Conservation (phyloP, 2,797 vertebrate genomes). For the Gobionotothen gibberifrons region DNA sequence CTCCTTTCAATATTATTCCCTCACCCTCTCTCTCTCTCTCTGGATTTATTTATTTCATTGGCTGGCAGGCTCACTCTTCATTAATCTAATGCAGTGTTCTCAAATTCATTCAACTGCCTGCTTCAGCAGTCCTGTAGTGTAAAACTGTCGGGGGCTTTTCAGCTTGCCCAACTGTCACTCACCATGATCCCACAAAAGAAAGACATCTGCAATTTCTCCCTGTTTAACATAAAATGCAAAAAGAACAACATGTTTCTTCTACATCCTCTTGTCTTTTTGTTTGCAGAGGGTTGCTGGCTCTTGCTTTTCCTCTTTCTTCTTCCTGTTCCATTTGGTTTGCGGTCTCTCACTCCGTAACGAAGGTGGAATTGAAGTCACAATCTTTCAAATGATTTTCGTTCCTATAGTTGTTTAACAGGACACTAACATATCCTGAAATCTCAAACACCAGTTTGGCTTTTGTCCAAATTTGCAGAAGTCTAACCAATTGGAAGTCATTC, state of each 20-base stretch:
- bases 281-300: constrained; percentile 19
- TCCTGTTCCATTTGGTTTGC: constrained; percentile 4
- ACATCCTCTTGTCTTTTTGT: constrained; percentile 10
- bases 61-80: constrained; percentile 59
- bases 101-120: constrained; percentile 54
- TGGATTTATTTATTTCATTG: constrained; percentile 45
- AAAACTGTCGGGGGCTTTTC: constrained; percentile 50
- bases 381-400: constrained; percentile 27
- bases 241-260: constrained; percentile 24
- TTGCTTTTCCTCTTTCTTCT: constrained; percentile 5
- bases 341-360: constrained; percentile 41
- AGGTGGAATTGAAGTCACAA: constrained; percentile 38
- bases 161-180: constrained; percentile 63
- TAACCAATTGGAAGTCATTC: constrained; percentile 35
- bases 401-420: constrained; percentile 36
- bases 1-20: constrained; percentile 48
- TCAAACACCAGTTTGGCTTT: constrained; percentile 22
- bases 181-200: constrained; percentile 43
- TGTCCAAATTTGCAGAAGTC: constrained; percentile 28
- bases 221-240: constrained; percentile 48
- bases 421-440: constrained; percentile 35
- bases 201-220: constrained; percentile 37
- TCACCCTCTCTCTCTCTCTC: constrained; percentile 20
- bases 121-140: constrained; percentile 60
- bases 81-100: constrained; percentile 72